These are phyloP conservation scores for Anguilla pacifica DNA, from an alignment of 2,797 vertebrate species.

Conservation along the genomic window DNA sequence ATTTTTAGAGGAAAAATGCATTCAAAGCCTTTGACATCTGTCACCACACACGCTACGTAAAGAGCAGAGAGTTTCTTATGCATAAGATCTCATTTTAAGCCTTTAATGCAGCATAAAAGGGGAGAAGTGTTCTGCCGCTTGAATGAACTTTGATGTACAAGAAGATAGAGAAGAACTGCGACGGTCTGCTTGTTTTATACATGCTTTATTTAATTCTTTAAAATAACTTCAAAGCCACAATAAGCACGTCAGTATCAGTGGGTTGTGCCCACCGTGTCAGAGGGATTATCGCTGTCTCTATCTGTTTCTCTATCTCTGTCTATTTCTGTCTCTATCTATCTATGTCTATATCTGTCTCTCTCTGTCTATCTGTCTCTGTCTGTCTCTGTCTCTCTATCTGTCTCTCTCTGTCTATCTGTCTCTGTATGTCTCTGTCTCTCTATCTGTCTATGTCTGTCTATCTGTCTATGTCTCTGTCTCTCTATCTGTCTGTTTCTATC, in stretches of 20 bases:
- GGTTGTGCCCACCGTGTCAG: neutral
- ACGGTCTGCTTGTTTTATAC: neutral
- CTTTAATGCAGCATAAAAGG: slow-evolving; percentile 12
- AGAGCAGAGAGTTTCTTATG: neutral
- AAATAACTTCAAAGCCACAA: slow-evolving; percentile 2
- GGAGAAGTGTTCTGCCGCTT: neutral
- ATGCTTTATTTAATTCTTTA: slow-evolving; percentile 1
- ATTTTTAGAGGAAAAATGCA: neutral
- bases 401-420: neutral
- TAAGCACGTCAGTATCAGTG: neutral
- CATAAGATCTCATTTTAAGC: neutral
- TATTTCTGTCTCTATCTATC: neutral
- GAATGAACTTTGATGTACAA: neutral
- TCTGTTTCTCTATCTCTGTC: neutral
- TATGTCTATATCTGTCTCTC: neutral
- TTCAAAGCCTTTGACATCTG: neutral
- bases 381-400: neutral
- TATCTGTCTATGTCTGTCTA: neutral
- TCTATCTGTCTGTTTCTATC: too few species aligned
- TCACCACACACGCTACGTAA: neutral
- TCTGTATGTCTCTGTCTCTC: neutral
- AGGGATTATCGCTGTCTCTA: neutral
- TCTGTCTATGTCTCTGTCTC: neutral
- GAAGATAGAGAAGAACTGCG: neutral
- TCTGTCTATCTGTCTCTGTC: neutral